Evolutionary conservation across 1,140 invertebrate species (phyloP), one percentile per base, ranked within the genome.

Genomic region (Cyclargus thomasi): DNA sequence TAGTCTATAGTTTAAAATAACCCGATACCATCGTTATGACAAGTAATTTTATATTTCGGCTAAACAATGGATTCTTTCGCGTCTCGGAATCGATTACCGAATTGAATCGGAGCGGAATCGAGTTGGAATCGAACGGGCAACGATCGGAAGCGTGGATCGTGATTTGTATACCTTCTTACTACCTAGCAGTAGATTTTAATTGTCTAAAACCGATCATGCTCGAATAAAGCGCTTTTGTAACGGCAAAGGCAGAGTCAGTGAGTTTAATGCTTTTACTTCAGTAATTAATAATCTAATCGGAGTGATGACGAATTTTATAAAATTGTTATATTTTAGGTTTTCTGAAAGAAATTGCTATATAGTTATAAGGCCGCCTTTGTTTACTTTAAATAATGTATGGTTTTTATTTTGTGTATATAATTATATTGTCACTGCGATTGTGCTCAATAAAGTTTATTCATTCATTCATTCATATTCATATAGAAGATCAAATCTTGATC

Each of bases 21-120:
- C 29, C 62, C 65, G 73, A 74, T 74, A 67, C 36, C 69, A 74
- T 74, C 73, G 67, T 62, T 71, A 74, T 74, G 73, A 74, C 73
- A 67, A 74, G 73, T 74, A 69, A 74, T 74, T 74, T 74, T 69
- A 69, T 70, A 70, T 74, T 71, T 72, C 70, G 69, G 71, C 68
- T 68, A 64, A 53, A 74, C 73, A 74, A 74, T 72, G 70, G 70
- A 68, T 53, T 59, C 63, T 69, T 69, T 67, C 65, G 65, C 35
- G 65, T 66, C 36, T 62, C 55, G 65, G 65, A 62, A 66, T 66
- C 65, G 65, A 66, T 66, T 59, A 66, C 65, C 23, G 20, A 55
- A 66, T 57, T 35, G 65, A 66, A 66, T 66, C 65, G 53, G 35
- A 66, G 29, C 65, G 39, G 39, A 47, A 47, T 47, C 39, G 39